Evolutionary conservation across 2,888 invertebrate species (phyloP), one percentile per base, ranked within the genome.

Genomic region (Pycnomerus fuliginosus): DNA sequence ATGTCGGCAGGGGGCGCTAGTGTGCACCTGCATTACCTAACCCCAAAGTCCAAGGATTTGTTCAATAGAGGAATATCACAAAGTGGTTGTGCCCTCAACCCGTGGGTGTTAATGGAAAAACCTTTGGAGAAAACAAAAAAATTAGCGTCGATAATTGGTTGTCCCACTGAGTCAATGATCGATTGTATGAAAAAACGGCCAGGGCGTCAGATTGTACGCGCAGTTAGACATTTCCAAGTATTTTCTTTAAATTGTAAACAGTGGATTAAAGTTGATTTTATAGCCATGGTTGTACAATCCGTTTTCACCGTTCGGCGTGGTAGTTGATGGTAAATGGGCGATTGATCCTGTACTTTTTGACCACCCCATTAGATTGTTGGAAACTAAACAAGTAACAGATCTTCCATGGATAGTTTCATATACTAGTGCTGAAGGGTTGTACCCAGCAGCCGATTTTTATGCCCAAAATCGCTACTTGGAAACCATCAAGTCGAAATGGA

Each of bases 231-330:
- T 59, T 82, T 80, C 70, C 79, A 74, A 73, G 29, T 16, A 5
- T 4, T 14, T 14, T 31, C 8, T 16, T 3, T 16, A 31, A 15
- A 16, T 31, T 4, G 11, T 25, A 25, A 25, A 20, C 4, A 5
- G 3, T 2, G 10, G 7, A 25, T 13, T 28, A 8, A 7, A 28
- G 8, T 31, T 31, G 16, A 7, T 12, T 10, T 25, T 25, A 8
- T 16, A 31, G 31, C 74, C 77, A 14, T 80, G 76, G 73, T 67
- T 81, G 10, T 83, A 83, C 58, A 79, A 81, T 65, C 80, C 87
- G 47, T 85, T 84, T 63, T 79, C 84, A 0, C 83, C 85, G 0
- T 88, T 88, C 64, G 85, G 82, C 0, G 85, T 87, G 0, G 84
- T 85, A 0, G 74, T 82, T 0, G 25, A 25, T 14, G 44, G 38